Evolutionary conservation across 2,797 vertebrate genomes (phyloP), one percentile per base, ranked within the genome.

Genomic region (Notoglanidium macrostoma): DNA sequence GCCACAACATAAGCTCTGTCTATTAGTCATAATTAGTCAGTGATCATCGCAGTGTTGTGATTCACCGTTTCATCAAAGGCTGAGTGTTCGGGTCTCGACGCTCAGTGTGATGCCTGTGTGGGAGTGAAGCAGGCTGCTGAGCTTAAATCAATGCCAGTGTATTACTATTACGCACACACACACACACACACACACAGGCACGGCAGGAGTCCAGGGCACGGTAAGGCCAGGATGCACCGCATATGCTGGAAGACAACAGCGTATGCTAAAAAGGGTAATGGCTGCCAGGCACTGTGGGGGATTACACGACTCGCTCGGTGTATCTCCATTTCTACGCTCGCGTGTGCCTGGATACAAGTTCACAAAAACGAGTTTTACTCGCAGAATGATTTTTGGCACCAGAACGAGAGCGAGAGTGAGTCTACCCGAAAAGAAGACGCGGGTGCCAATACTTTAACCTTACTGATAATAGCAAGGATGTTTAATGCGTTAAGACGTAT

Each of bases 181-280:
- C 83, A 57, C 49, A n/a, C 67, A 63, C 83, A 74, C 73, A 76
- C 73, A 51, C 35, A 72, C n/a, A 59, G 79, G 80, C 79, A 40
- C 74, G 55, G 77, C 40, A 83, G 73, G 82, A 88, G 87, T 79
- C 68, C 79, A 88, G 70, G 72, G 87, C 87, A 83, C 79, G 63
- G 78, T 86, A 82, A 83, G 87, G 84, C 84, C 87, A 68, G 79
- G 70, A 74, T 83, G 76, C 87, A 74, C 65, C 29, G 51, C 87
- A 88, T 88, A 85, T 88, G 83, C 68, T 85, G 68, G 77, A 57
- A 67, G 80, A 89, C 83, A 87, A 68, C 46, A 87, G 86, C 86
- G 84, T 85, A 87, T 87, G 83, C 86, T 87, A 82, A 87, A 83
- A 84, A 87, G 86, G 83, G 83, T 87, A 85, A 85, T 82, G 88